Evolutionary conservation across 2,113 vertebrate genomes (phyloP).

Genomic region (Cryptotis parvus): DNA sequence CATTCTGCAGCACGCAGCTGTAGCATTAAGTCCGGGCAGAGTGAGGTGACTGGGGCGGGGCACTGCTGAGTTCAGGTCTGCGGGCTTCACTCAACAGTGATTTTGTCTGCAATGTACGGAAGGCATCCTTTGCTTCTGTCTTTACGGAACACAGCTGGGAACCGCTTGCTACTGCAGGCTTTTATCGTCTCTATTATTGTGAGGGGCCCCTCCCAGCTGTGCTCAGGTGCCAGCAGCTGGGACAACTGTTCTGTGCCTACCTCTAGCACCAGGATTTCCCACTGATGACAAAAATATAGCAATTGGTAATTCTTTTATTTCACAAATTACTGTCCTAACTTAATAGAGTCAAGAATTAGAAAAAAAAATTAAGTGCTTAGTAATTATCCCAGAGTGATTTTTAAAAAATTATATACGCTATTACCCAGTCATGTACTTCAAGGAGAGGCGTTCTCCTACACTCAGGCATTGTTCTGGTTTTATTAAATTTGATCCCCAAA

Average conservation of each 20-base stretch:
- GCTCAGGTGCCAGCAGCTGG: too few relatives aligned
- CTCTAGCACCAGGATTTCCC: neutral
- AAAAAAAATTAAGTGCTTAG: constrained; percentile 19
- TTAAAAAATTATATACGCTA: neutral
- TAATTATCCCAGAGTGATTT: constrained; percentile 59
- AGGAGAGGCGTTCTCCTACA: neutral
- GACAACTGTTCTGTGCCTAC: neutral
- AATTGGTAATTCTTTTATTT: constrained; percentile 67
- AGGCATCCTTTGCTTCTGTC: neutral
- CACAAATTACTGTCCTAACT: constrained; percentile 54
- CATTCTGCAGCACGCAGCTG: neutral
- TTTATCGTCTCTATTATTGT: too few relatives aligned
- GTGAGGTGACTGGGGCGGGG: neutral
- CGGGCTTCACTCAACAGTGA: neutral
- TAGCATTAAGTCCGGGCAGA: neutral
- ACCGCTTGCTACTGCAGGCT: neutral
- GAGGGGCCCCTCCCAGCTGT: too few relatives aligned
- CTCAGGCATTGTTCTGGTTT: constrained; percentile 22
- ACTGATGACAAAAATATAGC: neutral
- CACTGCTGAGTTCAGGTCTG: neutral
- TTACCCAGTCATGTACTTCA: neutral
- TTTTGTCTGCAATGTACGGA: neutral
- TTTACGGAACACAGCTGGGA: neutral
- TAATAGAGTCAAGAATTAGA: constrained; percentile 48
- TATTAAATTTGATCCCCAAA: constrained; percentile 40